These are phyloP conservation scores for Atrina japonica DNA, from an alignment of 2,888 invertebrate genomes.

Conservation along the genomic window DNA sequence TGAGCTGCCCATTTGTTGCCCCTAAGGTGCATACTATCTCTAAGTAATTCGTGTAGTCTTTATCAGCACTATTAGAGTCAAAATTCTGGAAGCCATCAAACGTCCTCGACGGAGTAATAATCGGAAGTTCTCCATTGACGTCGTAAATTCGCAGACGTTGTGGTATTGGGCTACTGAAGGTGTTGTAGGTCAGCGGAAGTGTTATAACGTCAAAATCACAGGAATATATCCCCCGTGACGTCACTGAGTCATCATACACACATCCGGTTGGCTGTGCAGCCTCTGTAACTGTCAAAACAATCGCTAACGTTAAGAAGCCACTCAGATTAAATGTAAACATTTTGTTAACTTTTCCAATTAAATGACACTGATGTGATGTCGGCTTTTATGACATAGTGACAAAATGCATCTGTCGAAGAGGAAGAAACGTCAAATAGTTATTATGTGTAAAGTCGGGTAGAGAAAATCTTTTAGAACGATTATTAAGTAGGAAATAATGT, in stretches of 20 bases:
- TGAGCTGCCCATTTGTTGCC: constrained; percentile 28
- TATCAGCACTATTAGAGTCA: constrained; percentile 40
- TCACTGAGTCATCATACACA: constrained; percentile 29
- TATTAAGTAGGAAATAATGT: too few relatives aligned
- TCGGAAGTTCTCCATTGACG: constrained; percentile 39
- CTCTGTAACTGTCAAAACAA: too few relatives aligned
- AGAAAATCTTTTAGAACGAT: too few relatives aligned
- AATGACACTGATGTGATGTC: too few relatives aligned
- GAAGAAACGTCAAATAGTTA: too few relatives aligned
- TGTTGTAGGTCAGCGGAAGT: constrained; percentile 41
- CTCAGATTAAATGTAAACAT: too few relatives aligned
- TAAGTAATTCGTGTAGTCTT: constrained; percentile 52
- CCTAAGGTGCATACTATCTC: constrained; percentile 48
- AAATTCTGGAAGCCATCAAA: constrained; percentile 45
- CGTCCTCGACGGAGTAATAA: constrained; percentile 20
- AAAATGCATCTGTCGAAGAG: too few relatives aligned
- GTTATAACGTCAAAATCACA: constrained; percentile 47
- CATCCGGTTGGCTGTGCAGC: constrained; percentile 41
- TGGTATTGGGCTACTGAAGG: constrained; percentile 46
- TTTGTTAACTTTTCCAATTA: too few relatives aligned
- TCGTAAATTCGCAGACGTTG: constrained; percentile 50
- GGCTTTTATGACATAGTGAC: too few relatives aligned
- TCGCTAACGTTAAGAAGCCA: too few relatives aligned
- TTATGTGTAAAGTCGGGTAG: too few relatives aligned
- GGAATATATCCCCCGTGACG: constrained; percentile 45